phyloP scores from a whole-genome alignment of 2,113 vertebrate genomes.

The Paralichthys olivaceus region DNA sequence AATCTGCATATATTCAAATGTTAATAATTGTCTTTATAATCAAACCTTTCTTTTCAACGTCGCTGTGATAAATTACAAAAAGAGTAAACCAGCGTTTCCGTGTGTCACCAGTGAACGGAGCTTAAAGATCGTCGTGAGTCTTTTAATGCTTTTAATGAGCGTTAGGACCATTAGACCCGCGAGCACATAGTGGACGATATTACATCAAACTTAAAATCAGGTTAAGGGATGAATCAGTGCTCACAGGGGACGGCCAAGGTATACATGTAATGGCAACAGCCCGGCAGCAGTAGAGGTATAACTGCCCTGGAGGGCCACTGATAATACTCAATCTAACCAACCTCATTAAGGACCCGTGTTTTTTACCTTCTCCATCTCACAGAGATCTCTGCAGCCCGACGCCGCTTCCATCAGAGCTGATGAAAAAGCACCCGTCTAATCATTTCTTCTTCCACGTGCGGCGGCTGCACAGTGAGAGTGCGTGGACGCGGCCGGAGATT shows the following conservation, averaged over 20 bases:
- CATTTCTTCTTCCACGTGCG: conserved; percentile 52
- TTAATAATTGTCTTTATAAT: background rate
- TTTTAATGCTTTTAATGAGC: conserved; percentile 46
- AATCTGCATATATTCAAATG: background rate
- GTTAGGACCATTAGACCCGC: conserved; percentile 8
- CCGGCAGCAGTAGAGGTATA: conserved; percentile 59
- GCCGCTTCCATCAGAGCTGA: conserved; percentile 49
- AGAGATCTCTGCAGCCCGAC: conserved; percentile 37
- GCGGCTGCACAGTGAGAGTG: conserved; percentile 6
- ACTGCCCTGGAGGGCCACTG: conserved; percentile 63
- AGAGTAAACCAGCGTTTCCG: background rate
- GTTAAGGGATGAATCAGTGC: conserved; percentile 37
- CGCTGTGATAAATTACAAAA: too few relatives aligned
- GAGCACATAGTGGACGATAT: conserved; percentile 24
- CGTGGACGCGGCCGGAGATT: conserved; percentile 44
- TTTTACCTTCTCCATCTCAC: conserved; percentile 62
- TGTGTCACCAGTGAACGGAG: background rate
- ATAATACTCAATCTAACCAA: conserved; percentile 72
- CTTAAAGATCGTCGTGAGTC: conserved; percentile 6
- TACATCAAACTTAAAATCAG: conserved; percentile 44
- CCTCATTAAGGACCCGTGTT: conserved; percentile 76
- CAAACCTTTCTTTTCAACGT: too few relatives aligned
- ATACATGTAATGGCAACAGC: conserved; percentile 17
- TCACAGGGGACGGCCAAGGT: conserved; percentile 13
- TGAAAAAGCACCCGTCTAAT: conserved; percentile 71